Evolutionary conservation across 2,113 vertebrate genomes (phyloP).

Genomic region (Lepus americanus): DNA sequence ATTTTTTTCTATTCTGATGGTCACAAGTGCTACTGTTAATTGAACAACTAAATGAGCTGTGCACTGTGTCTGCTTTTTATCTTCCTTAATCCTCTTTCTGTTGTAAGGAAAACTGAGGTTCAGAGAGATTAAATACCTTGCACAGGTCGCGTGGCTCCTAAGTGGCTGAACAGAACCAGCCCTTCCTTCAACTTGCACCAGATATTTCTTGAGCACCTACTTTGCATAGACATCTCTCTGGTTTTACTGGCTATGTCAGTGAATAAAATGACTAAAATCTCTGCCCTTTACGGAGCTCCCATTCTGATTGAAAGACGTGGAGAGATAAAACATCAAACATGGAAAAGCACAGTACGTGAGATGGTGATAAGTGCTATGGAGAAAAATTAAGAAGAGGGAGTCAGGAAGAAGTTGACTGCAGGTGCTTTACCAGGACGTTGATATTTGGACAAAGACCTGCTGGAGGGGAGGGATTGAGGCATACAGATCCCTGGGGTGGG

Average conservation of each 20-base stretch:
- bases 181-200: neutral
- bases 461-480: neutral
- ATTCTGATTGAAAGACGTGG: neutral
- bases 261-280: neutral
- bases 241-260: neutral
- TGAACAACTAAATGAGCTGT: conserved; percentile 27
- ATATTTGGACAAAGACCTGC: neutral
- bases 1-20: neutral
- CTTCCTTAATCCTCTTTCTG: conserved; percentile 14
- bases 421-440: neutral
- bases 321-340: neutral
- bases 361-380: neutral
- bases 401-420: neutral
- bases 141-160: neutral
- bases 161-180: neutral
- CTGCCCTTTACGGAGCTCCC: neutral
- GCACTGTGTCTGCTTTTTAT: neutral
- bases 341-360: neutral
- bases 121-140: neutral
- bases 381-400: neutral
- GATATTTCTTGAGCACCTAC: neutral
- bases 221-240: neutral
- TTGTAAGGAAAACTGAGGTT: conserved; percentile 53
- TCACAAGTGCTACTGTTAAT: conserved; percentile 17
- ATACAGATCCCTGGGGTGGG: neutral